Evolutionary conservation across 64 coral and sea anemone species (phyloP), one percentile per base, ranked within the genome.

Genomic region (Actinia equina): DNA sequence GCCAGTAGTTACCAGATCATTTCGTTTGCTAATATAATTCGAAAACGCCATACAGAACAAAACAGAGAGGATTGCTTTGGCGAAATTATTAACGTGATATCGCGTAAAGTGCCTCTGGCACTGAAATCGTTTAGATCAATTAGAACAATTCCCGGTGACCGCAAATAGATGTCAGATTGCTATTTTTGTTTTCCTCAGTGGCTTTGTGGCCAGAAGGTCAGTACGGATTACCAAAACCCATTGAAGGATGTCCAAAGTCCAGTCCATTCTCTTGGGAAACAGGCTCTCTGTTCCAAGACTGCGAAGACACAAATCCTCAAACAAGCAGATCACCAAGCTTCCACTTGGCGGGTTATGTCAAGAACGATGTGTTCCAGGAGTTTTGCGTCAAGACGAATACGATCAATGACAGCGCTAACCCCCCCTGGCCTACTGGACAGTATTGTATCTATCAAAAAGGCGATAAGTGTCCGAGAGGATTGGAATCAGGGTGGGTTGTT

Each of bases 401-500:
- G 2, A 60, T 44, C 17, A 74, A 76, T n/a, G 87, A 89, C 46
- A 43, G 1, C 3, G 58, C 26, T 19, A 57, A 87, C 43, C 67
- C 44, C 70, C 19, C 25, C 42, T 93, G 91, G 91, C 87, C 91
- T 5, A 22, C 17, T 61, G 91, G 91, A 19, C 87, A 89, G 71
- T 93, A 93, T 76, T 93, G 91, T 52, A 89, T 95, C 59, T 93
- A 93, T 52, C 25, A 82, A 54, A 27, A 79, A 10, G 91, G 87
- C 12, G 11, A 17, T 0, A 18, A 7, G 52, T 93, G 87, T 76
- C 82, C 91, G 17, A 46, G 13, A 30, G 91, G 91, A 7, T 65
- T 93, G 81, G 16, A 37, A 1, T 17, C 71, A 19, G 91, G 91
- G 30, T 93, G 87, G 71, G 71, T 89, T 77, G 60, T 77, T 43